Conservation (phyloP, 2,113 vertebrate genomes). For the Climacteris rufus region DNA sequence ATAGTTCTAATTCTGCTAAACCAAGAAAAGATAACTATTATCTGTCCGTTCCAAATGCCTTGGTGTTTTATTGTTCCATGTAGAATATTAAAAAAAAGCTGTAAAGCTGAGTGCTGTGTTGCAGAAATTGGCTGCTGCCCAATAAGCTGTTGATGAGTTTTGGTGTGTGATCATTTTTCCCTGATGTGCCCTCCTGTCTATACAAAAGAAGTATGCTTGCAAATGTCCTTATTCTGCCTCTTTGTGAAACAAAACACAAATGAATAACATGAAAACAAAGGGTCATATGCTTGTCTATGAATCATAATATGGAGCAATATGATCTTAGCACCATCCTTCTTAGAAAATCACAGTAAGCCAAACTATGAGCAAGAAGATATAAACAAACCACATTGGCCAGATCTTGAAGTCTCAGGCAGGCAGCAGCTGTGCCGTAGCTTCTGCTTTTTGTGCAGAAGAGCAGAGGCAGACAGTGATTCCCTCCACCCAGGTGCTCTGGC, state of each 20-base stretch:
- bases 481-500: not conserved
- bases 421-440: not conserved
- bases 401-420: not conserved
- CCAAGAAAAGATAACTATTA: not conserved
- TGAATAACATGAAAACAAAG: not conserved
- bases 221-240: not conserved
- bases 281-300: not conserved
- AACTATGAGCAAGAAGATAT: not conserved
- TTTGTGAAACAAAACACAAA: not conserved
- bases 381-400: not conserved
- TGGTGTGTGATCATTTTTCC: not conserved
- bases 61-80: not conserved
- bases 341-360: not conserved
- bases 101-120: not conserved
- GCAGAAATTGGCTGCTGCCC: not conserved
- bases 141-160: not conserved
- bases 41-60: not conserved
- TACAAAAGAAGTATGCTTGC: not conserved
- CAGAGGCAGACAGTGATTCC: not conserved
- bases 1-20: not conserved
- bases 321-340: not conserved
- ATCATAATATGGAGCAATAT: not conserved
- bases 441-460: not conserved
- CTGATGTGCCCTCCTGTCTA: not conserved
- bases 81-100: not conserved